Evolutionary conservation across 1,140 invertebrate species (phyloP).

Genomic region (Cotesia vestalis): DNA sequence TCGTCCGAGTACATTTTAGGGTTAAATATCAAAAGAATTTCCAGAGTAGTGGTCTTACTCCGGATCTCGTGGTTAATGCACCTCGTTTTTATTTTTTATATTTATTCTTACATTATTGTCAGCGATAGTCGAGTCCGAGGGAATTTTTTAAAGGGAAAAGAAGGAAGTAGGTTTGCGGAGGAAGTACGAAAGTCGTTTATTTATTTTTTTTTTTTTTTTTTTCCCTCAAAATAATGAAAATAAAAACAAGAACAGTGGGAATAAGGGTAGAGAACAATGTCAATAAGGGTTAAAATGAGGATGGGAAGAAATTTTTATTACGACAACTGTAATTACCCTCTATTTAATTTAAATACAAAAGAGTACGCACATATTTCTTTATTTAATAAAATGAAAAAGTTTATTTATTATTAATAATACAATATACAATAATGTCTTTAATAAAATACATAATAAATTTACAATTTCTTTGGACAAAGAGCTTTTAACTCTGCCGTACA

Average conservation of each 20-base stretch:
- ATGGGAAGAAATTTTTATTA: too few relatives aligned
- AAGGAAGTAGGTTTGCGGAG: slow-evolving; percentile 19
- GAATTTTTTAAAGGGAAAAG: neutral
- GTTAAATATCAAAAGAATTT: too few relatives aligned
- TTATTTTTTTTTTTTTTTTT: neutral
- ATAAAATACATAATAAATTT: slow-evolving; percentile 21
- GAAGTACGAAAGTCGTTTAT: neutral
- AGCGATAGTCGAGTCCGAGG: too few relatives aligned
- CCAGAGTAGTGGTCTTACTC: too few relatives aligned
- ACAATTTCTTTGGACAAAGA: slow-evolving; percentile 14
- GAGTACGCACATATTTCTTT: too few relatives aligned
- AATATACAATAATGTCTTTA: slow-evolving; percentile 2
- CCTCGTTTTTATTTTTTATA: too few relatives aligned
- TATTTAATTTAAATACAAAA: too few relatives aligned
- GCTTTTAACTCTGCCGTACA: neutral
- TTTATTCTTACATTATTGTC: too few relatives aligned
- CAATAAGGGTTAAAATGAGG: too few relatives aligned
- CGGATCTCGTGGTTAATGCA: too few relatives aligned
- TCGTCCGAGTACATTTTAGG: too few relatives aligned
- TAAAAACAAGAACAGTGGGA: neutral
- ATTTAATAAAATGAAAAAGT: neutral
- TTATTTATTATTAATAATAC: neutral
- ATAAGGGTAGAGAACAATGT: neutral
- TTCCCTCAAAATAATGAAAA: neutral
- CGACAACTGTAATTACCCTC: too few relatives aligned